Evolutionary conservation across 2,888 invertebrate species (phyloP), one percentile per base, ranked within the genome.

Genomic region (Carpatolechia fugitivella): DNA sequence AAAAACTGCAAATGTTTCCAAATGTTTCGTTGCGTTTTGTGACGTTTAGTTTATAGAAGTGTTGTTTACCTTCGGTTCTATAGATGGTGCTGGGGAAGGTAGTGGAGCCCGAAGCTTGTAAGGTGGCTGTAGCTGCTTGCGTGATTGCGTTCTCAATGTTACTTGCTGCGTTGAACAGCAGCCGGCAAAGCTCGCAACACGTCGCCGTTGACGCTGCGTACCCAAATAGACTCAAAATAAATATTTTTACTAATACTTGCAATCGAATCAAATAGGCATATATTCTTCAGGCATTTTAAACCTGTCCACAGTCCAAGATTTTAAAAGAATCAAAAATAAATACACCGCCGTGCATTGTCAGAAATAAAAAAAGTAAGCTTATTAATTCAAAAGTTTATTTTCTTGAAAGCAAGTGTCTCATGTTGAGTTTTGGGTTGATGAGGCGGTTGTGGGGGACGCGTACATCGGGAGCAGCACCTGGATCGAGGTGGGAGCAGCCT

Each of bases 381-480:
- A n/a, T n/a, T n/a, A n/a, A 13, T 1, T 36, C 36, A 36, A 36
- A 36, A 36, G 36, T 36, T 36, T 36, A 36, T 36, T 36, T 36
- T n/a, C 7, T 36, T 13, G 3, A 36, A 36, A 3, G 36, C 36
- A 36, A 6, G 14, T 1, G 1, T 13, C 14, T 14, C 6, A 1
- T 36, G n/a, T 14, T 36, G 11, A 16, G 16, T 18, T 18, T 29
- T 20, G 24, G 44, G n/a, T 6, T 8, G 8, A 66, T 61, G 60
- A 54, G 64, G 62, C 55, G 56, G 59, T 16, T 40, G 14, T 10
- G 16, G 8, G 18, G 16, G 69, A 64, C 80, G 75, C 88, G 81
- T 88, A 87, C 87, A 84, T 88, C 76, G 70, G 66, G 69, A 60
- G 77, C 82, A 85, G 85, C 82, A 89, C 88, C 89, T 89, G 87